Base-by-base conservation (phyloP, 2,113 vertebrate genomes). In the Mobula hypostoma region DNA sequence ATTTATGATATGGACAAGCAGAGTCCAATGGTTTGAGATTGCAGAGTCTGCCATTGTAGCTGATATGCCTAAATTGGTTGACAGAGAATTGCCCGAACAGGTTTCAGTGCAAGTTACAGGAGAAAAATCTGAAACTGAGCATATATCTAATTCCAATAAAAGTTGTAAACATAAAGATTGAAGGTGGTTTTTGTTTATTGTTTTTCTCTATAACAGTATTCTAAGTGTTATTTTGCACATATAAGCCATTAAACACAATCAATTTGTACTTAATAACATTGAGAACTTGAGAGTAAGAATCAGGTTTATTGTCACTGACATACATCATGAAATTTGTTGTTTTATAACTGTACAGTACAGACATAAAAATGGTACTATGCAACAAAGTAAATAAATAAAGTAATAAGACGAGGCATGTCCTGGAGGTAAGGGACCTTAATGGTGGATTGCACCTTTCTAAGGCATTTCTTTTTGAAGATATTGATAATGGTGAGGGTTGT, bases 121-220 rank as follows among this genome's bases (percentile, higher is more conserved):
- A 48, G 19, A 72, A 17, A 48, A 74, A 74, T 93, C 90, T 72
- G 68, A 74, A 12, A 95, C 95, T 93, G 94, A 95, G 27, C 95
- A 95, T 80, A 74, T 94, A 40, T 93, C 94, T 94, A 95, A 94
- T 70, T 94, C 95, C 94, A 85, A 94, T 48, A 94, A 95, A 94
- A 96, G 95, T 95, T 96, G 96, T 97, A 96, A 97, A 95, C n/a
- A 74, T 63, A 1, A 66, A 63, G 88, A 61, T 76, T 72, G 24
- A 94, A 66, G 74, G 94, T 94, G 48, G 48, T 40, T 79, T 61
- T n/a, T 61, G 5, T 17, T 27, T 9, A 1, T 77, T 48, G 17
- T 94, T 79, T 66, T 88, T 27, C 85, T 58, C 7, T 32, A 0
- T 15, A 48, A 58, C 56, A n/a, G 27, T 32, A 66, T 88, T 88